phyloP scores from a whole-genome alignment of 2,888 invertebrate species.

The Griposia aprilina region DNA sequence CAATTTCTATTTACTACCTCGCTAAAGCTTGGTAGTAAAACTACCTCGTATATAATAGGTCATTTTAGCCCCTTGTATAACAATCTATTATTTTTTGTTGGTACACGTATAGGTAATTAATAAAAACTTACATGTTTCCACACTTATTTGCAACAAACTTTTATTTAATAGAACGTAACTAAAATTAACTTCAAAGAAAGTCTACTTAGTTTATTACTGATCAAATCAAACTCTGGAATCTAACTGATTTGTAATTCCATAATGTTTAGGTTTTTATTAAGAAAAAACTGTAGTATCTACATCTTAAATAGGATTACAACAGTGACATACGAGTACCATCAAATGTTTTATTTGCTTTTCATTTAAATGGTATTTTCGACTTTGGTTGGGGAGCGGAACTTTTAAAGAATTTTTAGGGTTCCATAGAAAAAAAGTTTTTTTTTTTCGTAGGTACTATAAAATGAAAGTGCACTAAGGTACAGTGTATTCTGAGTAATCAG shows the following conservation, averaged over 20 bases:
- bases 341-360: conserved; percentile 15
- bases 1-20: too few relatives aligned
- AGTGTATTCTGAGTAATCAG: too few relatives aligned
- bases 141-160: not conserved
- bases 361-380: conserved; percentile 11
- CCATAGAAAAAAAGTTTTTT: not conserved
- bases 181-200: not conserved
- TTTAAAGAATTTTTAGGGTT: not conserved
- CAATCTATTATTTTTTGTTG: too few relatives aligned
- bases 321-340: not conserved
- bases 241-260: not conserved
- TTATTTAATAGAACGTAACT: not conserved
- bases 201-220: not conserved
- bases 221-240: not conserved
- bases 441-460: too few relatives aligned
- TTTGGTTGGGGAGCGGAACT: not conserved
- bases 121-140: conserved; percentile 21
- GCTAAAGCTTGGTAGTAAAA: too few relatives aligned
- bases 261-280: not conserved
- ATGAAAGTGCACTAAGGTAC: too few relatives aligned
- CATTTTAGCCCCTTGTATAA: too few relatives aligned
- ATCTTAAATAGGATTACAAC: conserved; percentile 4
- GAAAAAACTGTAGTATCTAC: not conserved
- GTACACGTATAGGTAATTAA: too few relatives aligned
- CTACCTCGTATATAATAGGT: too few relatives aligned